Evolutionary conservation across 1,140 invertebrate species (phyloP), one percentile per base, ranked within the genome.

Genomic region (Drosophila pseudoananassae): DNA sequence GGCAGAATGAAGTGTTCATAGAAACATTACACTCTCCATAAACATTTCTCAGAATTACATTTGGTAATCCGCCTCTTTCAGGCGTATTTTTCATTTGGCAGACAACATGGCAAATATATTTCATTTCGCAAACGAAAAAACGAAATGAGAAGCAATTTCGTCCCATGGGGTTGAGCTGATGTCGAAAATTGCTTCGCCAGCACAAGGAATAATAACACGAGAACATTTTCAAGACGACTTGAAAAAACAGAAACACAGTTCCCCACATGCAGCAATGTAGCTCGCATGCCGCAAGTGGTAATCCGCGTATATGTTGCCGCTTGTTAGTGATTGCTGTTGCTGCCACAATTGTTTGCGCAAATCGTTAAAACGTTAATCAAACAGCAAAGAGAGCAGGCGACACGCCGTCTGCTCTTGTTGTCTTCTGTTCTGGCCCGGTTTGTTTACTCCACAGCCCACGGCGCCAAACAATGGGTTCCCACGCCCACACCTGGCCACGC

Each of bases 321-420:
- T 66, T 75, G 71, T 75, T 75, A 64, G 66, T 70, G 66, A 70
- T 68, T 71, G 80, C 52, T 74, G 70, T 65, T 71, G 58, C 72
- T 59, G 81, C 58, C 72, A 38, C 82, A 85, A 82, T 85, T 85
- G 83, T 85, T 87, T 85, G 82, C 82, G 45, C 78, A 85, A 85
- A 85, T 85, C 82, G 82, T 85, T 85, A 85, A 87, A 85, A 72
- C 82, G 78, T 84, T 87, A 85, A 85, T 85, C 82, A 85, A 87
- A 85, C 78, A 87, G 74, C 61, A 78, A 87, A 87, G 83, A 85
- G 70, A 76, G 75, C 74, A 81, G 78, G 74, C 84, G 75, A 81
- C 74, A 63, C 72, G 80, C 58, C 73, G 54, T 68, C 61, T 65
- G 56, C 25, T 5, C 25, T 27, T 27, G 25, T 27, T 27, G 25